Percentiles rank a stretch among this genome's conserved stretches.
Evolutionary conservation across 2,797 vertebrate genomes (phyloP).

Genomic region (Siniperca scherzeri): DNA sequence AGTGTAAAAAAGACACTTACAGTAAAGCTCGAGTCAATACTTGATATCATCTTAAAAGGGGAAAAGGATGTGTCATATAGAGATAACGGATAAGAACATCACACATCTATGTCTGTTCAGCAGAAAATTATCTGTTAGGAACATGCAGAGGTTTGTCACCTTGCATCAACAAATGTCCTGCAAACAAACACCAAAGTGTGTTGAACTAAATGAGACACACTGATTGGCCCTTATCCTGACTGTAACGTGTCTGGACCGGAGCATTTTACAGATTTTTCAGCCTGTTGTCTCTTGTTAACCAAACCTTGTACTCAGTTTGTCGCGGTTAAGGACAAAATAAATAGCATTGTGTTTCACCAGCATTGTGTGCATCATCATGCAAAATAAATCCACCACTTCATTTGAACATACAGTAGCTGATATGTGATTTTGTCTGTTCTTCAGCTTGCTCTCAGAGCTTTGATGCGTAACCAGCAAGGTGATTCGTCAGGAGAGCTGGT

Average conservation of each 20-base stretch:
- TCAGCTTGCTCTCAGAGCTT: constrained; percentile 87
- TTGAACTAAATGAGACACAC: constrained; percentile 1
- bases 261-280: neutral
- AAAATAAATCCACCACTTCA: neutral
- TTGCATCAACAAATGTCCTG: neutral
- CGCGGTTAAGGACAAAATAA: constrained; percentile 42
- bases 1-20: neutral
- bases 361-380: neutral
- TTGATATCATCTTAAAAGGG: constrained; percentile 16
- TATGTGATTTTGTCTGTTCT: constrained; percentile 21
- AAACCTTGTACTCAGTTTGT: constrained; percentile 17
- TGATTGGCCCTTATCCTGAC: neutral
- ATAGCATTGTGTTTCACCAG: constrained; percentile 46
- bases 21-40: constrained; percentile 1
- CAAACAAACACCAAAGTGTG: neutral
- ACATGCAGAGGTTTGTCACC: neutral
- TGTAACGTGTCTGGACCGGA: neutral
- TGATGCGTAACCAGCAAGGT: constrained; percentile 82
- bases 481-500: constrained; percentile 85
- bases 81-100: neutral
- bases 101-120: neutral
- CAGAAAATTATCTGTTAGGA: neutral
- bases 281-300: neutral
- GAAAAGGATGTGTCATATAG: constrained; percentile 9
- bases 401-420: constrained; percentile 1